Percentiles rank a stretch among this genome's conserved stretches.
These are phyloP conservation scores for Erythrolamprus reginae DNA, from an alignment of 2,113 vertebrate genomes.

Conservation along the genomic window DNA sequence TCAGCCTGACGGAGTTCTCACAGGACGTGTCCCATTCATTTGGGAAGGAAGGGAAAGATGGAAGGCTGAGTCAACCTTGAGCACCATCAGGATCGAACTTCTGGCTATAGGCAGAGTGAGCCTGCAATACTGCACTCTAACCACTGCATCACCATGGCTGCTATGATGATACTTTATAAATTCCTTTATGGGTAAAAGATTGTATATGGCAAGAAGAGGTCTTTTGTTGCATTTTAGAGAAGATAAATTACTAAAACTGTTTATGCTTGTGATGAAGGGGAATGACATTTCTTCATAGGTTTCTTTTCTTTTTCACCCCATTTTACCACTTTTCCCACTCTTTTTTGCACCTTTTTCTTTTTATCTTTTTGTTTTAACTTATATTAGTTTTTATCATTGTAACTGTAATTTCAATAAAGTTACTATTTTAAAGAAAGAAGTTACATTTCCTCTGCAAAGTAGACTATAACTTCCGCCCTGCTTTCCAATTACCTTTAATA, in stretches of 20 bases:
- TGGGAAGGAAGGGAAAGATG: not conserved
- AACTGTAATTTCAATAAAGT: not conserved
- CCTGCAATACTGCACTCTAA: not conserved
- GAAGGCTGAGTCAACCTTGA: not conserved
- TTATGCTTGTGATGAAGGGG: not conserved
- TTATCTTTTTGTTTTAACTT: not conserved
- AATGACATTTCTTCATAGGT: not conserved
- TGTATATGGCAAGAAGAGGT: not conserved
- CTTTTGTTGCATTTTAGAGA: not conserved
- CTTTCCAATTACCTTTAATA: not conserved
- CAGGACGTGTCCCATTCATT: not conserved
- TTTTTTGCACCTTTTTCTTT: not conserved
- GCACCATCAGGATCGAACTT: not conserved
- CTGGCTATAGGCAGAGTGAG: not conserved
- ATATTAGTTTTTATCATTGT: not conserved
- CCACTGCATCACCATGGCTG: not conserved
- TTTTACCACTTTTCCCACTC: too few species aligned
- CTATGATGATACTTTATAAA: not conserved
- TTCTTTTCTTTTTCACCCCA: not conserved
- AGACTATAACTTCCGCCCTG: not conserved
- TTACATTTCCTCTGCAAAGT: not conserved
- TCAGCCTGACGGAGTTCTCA: not conserved
- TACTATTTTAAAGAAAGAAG: not conserved
- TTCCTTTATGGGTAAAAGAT: not conserved
- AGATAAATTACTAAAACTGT: not conserved